Conservation (phyloP, 2,113 vertebrate species). For the Cyanistes caeruleus region DNA sequence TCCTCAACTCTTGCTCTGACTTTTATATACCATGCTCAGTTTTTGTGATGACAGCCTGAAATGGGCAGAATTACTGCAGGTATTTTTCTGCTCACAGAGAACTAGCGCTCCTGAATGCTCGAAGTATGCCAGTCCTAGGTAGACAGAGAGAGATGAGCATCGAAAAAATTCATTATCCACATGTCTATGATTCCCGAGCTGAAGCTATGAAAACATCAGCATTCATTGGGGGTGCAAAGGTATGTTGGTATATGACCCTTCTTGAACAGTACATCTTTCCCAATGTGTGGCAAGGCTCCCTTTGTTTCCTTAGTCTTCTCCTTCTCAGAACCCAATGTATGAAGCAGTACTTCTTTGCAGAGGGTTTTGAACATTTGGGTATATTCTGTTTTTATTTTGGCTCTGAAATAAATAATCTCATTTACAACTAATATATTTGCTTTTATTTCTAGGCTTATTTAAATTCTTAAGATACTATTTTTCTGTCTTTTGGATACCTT, state of each 20-base stretch:
- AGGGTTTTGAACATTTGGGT: background rate
- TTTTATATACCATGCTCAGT: background rate
- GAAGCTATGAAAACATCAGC: conserved; percentile 90
- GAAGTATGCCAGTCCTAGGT: conserved; percentile 79
- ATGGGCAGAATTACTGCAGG: background rate
- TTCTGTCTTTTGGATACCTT: background rate
- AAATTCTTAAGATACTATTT: background rate
- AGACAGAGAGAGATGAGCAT: conserved; percentile 80
- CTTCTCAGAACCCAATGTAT: background rate
- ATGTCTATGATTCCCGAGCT: conserved; percentile 92
- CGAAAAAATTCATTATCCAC: conserved; percentile 87
- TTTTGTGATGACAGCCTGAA: background rate
- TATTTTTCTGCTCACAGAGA: conserved; percentile 80
- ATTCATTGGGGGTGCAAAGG: conserved; percentile 94
- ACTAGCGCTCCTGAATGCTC: conserved; percentile 87
- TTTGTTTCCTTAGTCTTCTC: background rate
- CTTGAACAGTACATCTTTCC: background rate
- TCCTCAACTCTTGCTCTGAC: background rate
- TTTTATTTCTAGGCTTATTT: background rate
- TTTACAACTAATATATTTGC: background rate
- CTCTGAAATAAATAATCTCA: background rate
- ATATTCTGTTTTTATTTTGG: background rate
- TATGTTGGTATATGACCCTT: conserved; percentile 59
- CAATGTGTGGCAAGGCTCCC: background rate
- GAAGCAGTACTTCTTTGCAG: background rate